phyloP scores from a whole-genome alignment of 2,888 invertebrate species.

The Biston betularia region DNA sequence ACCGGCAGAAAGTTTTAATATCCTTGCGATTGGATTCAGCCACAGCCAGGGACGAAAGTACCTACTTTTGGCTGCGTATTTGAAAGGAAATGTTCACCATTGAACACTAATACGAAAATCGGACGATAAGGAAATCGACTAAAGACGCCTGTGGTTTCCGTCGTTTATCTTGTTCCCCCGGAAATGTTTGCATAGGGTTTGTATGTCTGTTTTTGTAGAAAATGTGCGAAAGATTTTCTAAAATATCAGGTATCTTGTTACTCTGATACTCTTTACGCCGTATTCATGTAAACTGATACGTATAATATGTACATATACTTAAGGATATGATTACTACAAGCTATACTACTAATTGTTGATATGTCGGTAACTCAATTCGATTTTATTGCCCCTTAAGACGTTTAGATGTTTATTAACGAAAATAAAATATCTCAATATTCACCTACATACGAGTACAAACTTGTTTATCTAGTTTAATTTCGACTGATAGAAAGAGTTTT shows the following conservation, averaged over 20 bases:
- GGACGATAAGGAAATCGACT: slow-evolving; percentile 70
- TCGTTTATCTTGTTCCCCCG: slow-evolving; percentile 46
- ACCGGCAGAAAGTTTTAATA: slow-evolving; percentile 83
- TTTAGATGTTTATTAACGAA: too few species aligned
- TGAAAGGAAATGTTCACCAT: slow-evolving; percentile 47
- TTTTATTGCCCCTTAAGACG: too few species aligned
- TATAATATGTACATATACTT: too few species aligned
- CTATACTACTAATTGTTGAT: neutral
- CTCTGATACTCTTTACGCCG: neutral
- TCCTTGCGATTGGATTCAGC: slow-evolving; percentile 82
- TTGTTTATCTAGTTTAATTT: too few species aligned
- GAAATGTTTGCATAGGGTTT: slow-evolving; percentile 35
- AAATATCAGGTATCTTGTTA: neutral
- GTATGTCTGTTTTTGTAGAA: neutral
- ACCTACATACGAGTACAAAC: too few species aligned
- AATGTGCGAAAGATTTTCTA: neutral
- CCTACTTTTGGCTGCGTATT: slow-evolving; percentile 37
- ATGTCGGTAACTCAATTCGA: neutral
- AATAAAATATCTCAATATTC: too few species aligned
- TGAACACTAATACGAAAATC: slow-evolving; percentile 75
- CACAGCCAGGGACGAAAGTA: slow-evolving; percentile 69
- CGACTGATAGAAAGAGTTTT: too few species aligned
- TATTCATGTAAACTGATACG: neutral
- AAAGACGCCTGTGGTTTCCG: slow-evolving; percentile 55
- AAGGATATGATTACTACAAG: too few species aligned